These are phyloP conservation scores for Zaprionus tsacasi DNA, from an alignment of 1,140 invertebrate species.

Conservation along the genomic window DNA sequence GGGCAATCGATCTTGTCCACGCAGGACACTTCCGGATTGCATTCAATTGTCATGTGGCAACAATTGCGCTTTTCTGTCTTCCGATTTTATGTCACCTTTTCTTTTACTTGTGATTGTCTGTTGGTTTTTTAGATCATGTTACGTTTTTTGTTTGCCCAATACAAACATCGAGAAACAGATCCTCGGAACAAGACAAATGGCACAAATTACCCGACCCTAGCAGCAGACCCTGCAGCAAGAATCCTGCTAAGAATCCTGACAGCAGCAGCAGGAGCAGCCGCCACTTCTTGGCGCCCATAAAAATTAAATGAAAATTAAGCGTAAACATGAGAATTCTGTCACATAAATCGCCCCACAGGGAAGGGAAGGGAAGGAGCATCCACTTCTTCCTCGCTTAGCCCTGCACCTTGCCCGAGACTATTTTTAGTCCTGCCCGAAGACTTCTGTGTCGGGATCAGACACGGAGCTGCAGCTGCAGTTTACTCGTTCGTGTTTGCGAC, in stretches of 20 bases:
- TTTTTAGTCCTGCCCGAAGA: conserved; percentile 61
- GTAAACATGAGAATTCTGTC: conserved; percentile 80
- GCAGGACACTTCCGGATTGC: conserved; percentile 79
- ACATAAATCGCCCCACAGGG: conserved; percentile 64
- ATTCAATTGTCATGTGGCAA: conserved; percentile 73
- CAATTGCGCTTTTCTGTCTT: conserved; percentile 73
- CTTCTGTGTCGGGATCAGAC: conserved; percentile 10
- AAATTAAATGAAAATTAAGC: conserved; percentile 82
- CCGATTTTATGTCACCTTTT: conserved; percentile 70
- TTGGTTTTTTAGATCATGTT: conserved; percentile 83
- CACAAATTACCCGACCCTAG: conserved; percentile 42
- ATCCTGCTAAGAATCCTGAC: background rate
- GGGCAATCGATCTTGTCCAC: conserved; percentile 71
- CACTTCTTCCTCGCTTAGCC: background rate
- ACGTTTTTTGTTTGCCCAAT: conserved; percentile 54
- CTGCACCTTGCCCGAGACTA: conserved; percentile 65
- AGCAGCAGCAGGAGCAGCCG: conserved; percentile 17
- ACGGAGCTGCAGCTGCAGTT: conserved; percentile 38
- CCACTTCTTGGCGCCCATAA: conserved; percentile 74
- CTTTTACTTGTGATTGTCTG: conserved; percentile 38
- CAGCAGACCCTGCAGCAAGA: conserved; percentile 6
- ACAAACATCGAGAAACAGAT: conserved; percentile 2
- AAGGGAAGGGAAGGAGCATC: background rate
- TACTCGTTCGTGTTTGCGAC: conserved; percentile 24
- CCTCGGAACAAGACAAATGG: conserved; percentile 48